Percentiles rank a stretch among this genome's conserved stretches.
Conservation (phyloP, 2,797 vertebrate genomes). For the Manis javanica region DNA sequence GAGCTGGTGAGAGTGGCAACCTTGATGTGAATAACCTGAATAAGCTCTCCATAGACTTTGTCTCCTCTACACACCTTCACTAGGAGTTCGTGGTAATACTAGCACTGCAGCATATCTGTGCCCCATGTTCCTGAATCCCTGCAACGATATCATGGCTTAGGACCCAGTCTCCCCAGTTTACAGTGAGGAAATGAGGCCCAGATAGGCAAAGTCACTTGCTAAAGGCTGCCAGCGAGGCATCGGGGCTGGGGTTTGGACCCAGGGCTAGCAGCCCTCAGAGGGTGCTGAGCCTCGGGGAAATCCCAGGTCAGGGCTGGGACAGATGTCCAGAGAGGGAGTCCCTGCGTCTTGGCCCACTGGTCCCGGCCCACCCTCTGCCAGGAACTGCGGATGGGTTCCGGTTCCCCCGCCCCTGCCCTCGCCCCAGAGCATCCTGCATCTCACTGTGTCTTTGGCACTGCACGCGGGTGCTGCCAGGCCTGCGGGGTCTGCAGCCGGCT, state of each 20-base stretch:
- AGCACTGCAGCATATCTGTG: fast-evolving
- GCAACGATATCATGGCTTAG: fast-evolving
- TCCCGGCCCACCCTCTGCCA: not conserved
- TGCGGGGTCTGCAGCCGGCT: not conserved
- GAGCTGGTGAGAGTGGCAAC: fast-evolving
- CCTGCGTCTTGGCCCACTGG: fast-evolving
- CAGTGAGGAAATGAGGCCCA: not conserved
- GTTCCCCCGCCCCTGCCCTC: fast-evolving
- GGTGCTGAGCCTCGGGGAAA: not conserved
- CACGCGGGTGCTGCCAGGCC: fast-evolving
- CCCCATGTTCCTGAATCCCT: fast-evolving
- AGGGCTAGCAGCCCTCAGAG: not conserved
- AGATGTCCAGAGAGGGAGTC: not conserved
- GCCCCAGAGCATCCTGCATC: not conserved
- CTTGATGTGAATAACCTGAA: not conserved
- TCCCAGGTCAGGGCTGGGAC: not conserved
- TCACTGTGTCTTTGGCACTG: fast-evolving
- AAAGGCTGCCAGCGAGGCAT: not conserved
- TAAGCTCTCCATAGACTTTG: not conserved
- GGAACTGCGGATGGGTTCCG: not conserved
- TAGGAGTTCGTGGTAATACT: fast-evolving
- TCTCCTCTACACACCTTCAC: fast-evolving
- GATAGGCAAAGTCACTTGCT: not conserved
- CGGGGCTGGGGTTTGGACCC: fast-evolving
- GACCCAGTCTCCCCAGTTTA: not conserved